Conservation (phyloP, 2,113 vertebrate species). For the Dromas ardeola region DNA sequence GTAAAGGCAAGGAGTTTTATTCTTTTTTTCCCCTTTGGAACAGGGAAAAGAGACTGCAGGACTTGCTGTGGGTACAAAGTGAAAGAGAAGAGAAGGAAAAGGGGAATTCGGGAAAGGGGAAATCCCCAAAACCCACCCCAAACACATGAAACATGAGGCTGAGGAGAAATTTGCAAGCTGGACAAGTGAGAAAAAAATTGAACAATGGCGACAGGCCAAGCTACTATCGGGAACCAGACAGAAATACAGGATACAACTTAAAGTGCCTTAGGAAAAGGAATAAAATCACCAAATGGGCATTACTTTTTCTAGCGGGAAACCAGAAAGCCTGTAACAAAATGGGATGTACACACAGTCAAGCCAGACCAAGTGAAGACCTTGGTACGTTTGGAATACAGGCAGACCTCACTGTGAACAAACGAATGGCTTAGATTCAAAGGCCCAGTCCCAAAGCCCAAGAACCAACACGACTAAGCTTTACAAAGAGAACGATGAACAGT, state of each 20-base stretch:
- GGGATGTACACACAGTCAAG: not conserved
- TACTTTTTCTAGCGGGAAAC: not conserved
- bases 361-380: not conserved
- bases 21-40: not conserved
- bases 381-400: accelerated
- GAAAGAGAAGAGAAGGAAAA: no score
- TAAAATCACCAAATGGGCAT: not conserved
- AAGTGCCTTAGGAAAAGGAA: not conserved
- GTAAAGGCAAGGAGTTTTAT: not conserved
- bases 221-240: not conserved
- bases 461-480: not conserved
- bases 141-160: not conserved
- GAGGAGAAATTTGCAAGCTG: not conserved
- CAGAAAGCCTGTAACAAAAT: not conserved
- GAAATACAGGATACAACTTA: not conserved
- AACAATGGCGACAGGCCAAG: not conserved
- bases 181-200: not conserved
- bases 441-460: not conserved
- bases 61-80: not conserved
- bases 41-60: not conserved
- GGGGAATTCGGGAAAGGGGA: not conserved
- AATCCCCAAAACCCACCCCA: not conserved
- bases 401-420: not conserved
- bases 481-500: not conserved
- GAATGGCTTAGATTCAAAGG: not conserved